Evolutionary conservation across 2,888 invertebrate species (phyloP), one percentile per base, ranked within the genome.

Genomic region (Allophyes oxyacanthae): DNA sequence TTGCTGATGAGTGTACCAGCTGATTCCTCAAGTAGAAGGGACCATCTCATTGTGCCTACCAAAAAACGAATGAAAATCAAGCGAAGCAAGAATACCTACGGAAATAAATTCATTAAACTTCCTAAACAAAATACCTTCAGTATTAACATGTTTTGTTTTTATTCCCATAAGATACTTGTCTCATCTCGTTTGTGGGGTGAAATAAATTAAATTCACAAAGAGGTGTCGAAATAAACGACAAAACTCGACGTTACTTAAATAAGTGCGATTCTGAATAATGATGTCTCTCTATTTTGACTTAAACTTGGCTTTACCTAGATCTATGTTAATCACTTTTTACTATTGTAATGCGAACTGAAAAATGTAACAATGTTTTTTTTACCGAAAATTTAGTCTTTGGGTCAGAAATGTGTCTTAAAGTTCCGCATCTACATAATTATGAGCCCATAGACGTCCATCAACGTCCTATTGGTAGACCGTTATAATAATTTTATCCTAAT

Each of bases 161-260:
- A 42, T 37, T 11, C 32, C 34, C 11, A 7, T n/a, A 25, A 36
- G 58, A 64, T 52, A 53, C 78, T 76, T 82, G 85, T 87, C 85
- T 77, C 74, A 67, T 83, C 83, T 76, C 76, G 77, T 86, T 85
- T 82, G 75, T 68, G 51, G 44, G 68, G 59, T 63, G 72, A 82
- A 82, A 85, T 87, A 87, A 87, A 88, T 88, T 87, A 83, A 86
- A 88, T 87, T 82, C 77, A 75, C 79, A 79, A 78, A 65, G 77
- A 81, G 79, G 79, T 83, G 81, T 74, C 59, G 72, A 77, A 71
- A 70, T 71, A 61, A 74, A 72, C 58, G 70, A 68, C 69, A 74
- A 42, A 63, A 67, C 52, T 50, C 65, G 43, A 60, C 64, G 62
- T 64, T 71, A 54, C 56, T 73, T 77, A 78, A 76, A 77, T 77